phyloP scores from a whole-genome alignment of 2,797 vertebrate species.

The Danionella dracula region DNA sequence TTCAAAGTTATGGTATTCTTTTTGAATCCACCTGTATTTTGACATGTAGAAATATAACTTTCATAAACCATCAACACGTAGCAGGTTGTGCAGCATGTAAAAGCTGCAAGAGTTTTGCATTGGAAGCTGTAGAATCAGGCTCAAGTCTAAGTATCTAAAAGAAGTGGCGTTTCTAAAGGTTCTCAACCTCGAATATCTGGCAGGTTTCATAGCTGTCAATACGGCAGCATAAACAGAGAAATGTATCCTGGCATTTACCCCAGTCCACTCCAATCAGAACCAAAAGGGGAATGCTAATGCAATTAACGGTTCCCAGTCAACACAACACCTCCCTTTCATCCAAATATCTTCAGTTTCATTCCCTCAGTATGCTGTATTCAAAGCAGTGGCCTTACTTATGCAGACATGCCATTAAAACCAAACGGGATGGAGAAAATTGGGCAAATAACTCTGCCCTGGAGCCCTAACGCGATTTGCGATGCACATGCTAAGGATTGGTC shows the following conservation, averaged over 20 bases:
- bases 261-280: slow-evolving; percentile 42
- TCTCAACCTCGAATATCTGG: slow-evolving; percentile 19
- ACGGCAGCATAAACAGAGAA: not conserved
- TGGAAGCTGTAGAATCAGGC: not conserved
- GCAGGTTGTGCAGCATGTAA: too few relatives aligned
- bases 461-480: slow-evolving; percentile 22
- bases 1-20: too few relatives aligned
- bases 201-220: slow-evolving; percentile 25
- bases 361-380: slow-evolving; percentile 63
- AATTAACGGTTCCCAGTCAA: slow-evolving; percentile 59
- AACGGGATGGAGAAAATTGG: slow-evolving; percentile 35
- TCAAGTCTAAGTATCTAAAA: not conserved
- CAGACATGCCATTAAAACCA: slow-evolving; percentile 18
- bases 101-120: too few relatives aligned
- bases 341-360: slow-evolving; percentile 55
- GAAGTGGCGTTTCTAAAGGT: not conserved
- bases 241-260: slow-evolving; percentile 32
- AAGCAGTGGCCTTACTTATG: slow-evolving; percentile 59
- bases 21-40: too few relatives aligned
- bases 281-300: slow-evolving; percentile 67
- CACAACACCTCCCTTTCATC: slow-evolving; percentile 31
- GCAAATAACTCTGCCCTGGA: slow-evolving; percentile 51
- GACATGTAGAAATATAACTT: too few relatives aligned
- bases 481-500: slow-evolving; percentile 25
- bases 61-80: too few relatives aligned